Conservation (phyloP, 2,113 vertebrate genomes). For the Ochotona princeps region DNA sequence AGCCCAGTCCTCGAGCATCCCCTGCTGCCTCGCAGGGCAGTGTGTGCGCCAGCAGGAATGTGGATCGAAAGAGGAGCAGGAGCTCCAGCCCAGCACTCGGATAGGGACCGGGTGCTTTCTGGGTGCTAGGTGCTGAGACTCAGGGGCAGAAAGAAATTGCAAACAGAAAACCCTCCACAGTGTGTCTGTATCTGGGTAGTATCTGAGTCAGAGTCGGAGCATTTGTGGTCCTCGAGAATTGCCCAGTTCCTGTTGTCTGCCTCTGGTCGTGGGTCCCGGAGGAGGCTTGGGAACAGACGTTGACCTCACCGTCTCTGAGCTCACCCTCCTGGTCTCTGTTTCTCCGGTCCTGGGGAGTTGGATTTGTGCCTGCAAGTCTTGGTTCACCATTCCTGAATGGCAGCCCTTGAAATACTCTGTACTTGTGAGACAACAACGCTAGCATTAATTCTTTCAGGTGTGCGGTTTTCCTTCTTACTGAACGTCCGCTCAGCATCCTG, state of each 20-base stretch:
- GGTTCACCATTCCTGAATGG: not conserved
- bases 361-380: not conserved
- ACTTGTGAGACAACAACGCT: not conserved
- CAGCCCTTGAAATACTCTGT: not conserved
- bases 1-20: too few relatives aligned
- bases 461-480: constrained; percentile 5
- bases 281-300: not conserved
- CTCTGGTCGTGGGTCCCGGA: not conserved
- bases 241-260: not conserved
- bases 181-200: not conserved
- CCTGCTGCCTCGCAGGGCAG: too few relatives aligned
- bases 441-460: not conserved
- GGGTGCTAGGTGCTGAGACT: not conserved
- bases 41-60: too few relatives aligned
- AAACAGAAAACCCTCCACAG: not conserved
- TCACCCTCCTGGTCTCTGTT: not conserved
- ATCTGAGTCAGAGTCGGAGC: not conserved
- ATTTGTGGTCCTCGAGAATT: constrained; percentile 4
- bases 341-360: not conserved
- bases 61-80: too few relatives aligned
- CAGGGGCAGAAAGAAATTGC: not conserved
- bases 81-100: too few relatives aligned
- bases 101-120: not conserved
- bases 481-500: not conserved
- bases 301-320: not conserved